Percentiles rank a stretch among this genome's conserved stretches.
Evolutionary conservation across 2,113 vertebrate species (phyloP).

Genomic region (Dipodomys spectabilis): DNA sequence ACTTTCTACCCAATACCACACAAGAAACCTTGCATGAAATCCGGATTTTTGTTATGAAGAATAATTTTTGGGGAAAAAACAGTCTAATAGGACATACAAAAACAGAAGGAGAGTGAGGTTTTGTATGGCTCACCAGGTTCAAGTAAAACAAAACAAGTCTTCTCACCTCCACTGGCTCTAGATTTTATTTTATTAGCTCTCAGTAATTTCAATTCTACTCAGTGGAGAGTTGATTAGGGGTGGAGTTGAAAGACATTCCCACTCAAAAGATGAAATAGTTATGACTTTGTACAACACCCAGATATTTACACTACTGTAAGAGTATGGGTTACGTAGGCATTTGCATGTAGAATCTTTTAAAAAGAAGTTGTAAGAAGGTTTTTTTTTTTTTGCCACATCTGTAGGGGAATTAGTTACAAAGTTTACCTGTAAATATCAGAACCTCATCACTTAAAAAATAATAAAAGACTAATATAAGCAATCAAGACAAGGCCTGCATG

Average conservation of each 20-base stretch:
- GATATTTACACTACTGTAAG: not conserved
- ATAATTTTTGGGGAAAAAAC: slow-evolving; percentile 18
- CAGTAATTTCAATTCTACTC: not conserved
- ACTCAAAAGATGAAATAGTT: slow-evolving; percentile 31
- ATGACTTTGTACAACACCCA: slow-evolving; percentile 24
- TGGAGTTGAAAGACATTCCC: not conserved
- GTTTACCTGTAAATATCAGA: slow-evolving; percentile 56
- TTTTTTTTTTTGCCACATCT: not conserved
- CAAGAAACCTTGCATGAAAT: not conserved
- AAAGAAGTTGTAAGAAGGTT: not conserved
- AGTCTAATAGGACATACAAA: not conserved
- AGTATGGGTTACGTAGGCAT: not conserved
- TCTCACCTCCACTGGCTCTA: not conserved
- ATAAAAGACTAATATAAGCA: slow-evolving; percentile 17
- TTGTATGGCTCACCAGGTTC: not conserved
- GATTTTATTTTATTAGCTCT: slow-evolving; percentile 17
- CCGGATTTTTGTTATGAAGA: not conserved
- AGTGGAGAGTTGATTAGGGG: not conserved
- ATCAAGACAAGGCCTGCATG: slow-evolving; percentile 31
- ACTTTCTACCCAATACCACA: not conserved
- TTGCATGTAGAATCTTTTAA: not conserved
- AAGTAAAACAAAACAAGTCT: slow-evolving; percentile 20
- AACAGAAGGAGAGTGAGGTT: not conserved
- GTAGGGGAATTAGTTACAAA: slow-evolving; percentile 27
- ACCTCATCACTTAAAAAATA: slow-evolving; percentile 42